Evolutionary conservation across 2,797 vertebrate species (phyloP).

Genomic region (Poecilia wingei): DNA sequence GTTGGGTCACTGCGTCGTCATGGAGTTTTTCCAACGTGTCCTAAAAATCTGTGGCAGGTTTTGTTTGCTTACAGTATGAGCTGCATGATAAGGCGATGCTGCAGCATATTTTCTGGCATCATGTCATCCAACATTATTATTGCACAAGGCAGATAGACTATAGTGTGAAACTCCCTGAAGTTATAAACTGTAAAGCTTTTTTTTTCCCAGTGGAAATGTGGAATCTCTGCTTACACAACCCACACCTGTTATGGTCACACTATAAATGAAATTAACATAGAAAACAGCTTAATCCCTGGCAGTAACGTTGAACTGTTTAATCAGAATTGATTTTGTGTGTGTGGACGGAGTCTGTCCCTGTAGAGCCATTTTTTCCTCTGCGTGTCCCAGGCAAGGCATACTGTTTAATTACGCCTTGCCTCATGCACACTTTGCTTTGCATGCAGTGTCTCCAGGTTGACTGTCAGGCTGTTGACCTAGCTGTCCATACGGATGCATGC

Average conservation of each 20-base stretch:
- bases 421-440: background rate
- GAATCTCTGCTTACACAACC: background rate
- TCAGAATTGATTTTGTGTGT: background rate
- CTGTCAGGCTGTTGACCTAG: conserved; percentile 3
- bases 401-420: background rate
- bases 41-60: background rate
- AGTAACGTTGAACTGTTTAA: background rate
- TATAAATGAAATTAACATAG: background rate
- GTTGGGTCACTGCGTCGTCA: background rate
- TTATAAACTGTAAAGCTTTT: background rate
- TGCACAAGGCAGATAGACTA: background rate
- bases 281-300: background rate
- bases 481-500: background rate
- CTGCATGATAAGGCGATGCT: background rate
- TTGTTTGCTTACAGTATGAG: background rate
- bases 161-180: background rate
- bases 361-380: background rate
- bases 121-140: background rate
- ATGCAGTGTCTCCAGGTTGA: background rate
- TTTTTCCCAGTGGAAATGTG: background rate
- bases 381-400: background rate
- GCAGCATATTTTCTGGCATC: background rate
- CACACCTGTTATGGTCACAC: background rate
- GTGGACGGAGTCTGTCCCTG: background rate
- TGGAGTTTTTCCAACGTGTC: background rate